phyloP scores from a whole-genome alignment of 2,888 invertebrate genomes.

The Mechanitis mazaeus region DNA sequence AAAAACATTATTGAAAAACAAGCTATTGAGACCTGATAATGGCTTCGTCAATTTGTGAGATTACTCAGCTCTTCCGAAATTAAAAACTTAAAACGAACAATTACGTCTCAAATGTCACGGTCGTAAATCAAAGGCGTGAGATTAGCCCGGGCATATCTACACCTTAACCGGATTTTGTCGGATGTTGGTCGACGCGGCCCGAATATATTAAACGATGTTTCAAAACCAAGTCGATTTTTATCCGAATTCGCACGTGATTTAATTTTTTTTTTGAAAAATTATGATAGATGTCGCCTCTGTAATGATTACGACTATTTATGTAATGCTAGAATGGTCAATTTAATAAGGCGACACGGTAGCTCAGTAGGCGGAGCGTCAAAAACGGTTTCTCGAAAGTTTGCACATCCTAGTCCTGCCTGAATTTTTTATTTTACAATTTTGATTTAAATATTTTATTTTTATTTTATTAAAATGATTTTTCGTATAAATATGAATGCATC shows the following conservation, averaged over 20 bases:
- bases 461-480: no score
- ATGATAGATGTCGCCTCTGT: no score
- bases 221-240: slow-evolving; percentile 35
- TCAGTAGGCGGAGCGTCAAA: no score
- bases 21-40: not conserved
- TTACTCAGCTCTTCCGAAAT: slow-evolving; percentile 6
- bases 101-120: slow-evolving; percentile 44
- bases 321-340: no score
- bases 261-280: slow-evolving; percentile 39
- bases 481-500: no score
- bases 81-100: slow-evolving; percentile 36
- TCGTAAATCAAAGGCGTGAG: slow-evolving; percentile 64
- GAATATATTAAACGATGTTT: slow-evolving; percentile 63
- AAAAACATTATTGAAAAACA: not conserved
- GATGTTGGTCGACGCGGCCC: slow-evolving; percentile 61
- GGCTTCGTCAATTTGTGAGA: not conserved
- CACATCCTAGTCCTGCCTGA: no score
- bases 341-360: no score
- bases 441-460: no score
- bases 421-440: no score
- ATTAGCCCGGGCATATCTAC: slow-evolving; percentile 69
- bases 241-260: slow-evolving; percentile 52
- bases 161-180: slow-evolving; percentile 68
- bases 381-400: no score
- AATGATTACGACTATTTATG: no score